Conservation (phyloP, 2,888 invertebrate species). For the Pterostichus madidus region DNA sequence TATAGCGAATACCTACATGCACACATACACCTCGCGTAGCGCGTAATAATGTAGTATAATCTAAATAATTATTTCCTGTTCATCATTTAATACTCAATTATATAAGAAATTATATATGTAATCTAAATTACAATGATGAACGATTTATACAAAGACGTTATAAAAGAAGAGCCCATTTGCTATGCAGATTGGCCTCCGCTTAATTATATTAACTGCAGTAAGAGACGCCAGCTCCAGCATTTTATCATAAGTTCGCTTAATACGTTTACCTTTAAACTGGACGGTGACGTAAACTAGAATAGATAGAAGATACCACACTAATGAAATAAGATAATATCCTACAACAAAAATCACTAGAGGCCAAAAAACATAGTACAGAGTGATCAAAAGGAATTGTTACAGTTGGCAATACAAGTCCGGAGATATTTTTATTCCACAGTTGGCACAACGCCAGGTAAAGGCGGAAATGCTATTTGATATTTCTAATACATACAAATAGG, state of each 20-base stretch:
- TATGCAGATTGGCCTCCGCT: constrained; percentile 57
- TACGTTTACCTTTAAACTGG: constrained; percentile 15
- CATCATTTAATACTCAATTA: constrained; percentile 62
- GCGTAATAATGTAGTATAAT: constrained; percentile 54
- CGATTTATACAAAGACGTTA: constrained; percentile 61
- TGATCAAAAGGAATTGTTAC: too few relatives aligned
- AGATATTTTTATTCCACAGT: too few relatives aligned
- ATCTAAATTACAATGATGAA: constrained; percentile 62
- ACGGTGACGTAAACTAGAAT: constrained; percentile 1
- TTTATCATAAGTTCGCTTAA: constrained; percentile 26
- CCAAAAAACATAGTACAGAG: too few relatives aligned
- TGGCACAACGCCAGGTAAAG: too few relatives aligned
- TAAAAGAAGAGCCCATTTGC: constrained; percentile 53
- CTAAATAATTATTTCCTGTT: constrained; percentile 60
- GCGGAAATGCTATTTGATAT: too few relatives aligned
- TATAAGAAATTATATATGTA: constrained; percentile 61
- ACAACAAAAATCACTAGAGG: too few relatives aligned
- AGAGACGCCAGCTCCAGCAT: constrained; percentile 39
- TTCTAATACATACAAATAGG: too few relatives aligned
- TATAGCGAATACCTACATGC: constrained; percentile 18
- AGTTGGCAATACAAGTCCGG: too few relatives aligned
- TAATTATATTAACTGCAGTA: constrained; percentile 58
- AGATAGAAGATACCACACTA: background rate
- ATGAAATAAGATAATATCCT: background rate
- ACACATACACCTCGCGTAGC: constrained; percentile 1